These are phyloP conservation scores for Apodemia mormo DNA, from an alignment of 2,888 invertebrate genomes.

Conservation along the genomic window DNA sequence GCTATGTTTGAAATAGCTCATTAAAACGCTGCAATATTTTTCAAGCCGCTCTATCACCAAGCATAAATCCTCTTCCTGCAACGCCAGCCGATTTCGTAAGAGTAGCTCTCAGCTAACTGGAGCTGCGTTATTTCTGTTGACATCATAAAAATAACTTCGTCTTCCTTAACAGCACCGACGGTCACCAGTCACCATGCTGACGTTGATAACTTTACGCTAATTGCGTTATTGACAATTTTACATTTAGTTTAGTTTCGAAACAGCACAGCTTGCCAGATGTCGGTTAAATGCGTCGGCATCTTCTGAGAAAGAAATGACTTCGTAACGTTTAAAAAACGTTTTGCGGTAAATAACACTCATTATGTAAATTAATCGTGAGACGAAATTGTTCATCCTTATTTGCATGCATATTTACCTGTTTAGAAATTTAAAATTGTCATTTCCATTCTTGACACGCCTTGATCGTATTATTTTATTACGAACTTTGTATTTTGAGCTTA, in stretches of 20 bases:
- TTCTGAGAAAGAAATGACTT: conserved; percentile 24
- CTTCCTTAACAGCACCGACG: conserved; percentile 64
- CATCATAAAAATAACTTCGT: conserved; percentile 77
- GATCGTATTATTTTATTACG: not conserved
- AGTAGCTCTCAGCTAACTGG: conserved; percentile 55
- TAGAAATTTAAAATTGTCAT: conserved; percentile 35
- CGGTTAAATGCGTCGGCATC: conserved; percentile 4
- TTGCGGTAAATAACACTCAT: conserved; percentile 45
- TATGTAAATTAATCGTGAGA: conserved; percentile 55
- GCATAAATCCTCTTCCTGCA: conserved; percentile 75
- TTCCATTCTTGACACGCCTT: conserved; percentile 9
- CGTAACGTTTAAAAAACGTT: conserved; percentile 28
- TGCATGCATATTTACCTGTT: conserved; percentile 51
- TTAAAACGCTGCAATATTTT: conserved; percentile 20
- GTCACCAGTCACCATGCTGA: conserved; percentile 56
- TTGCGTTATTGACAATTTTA: conserved; percentile 75
- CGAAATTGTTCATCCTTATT: conserved; percentile 53
- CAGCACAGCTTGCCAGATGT: conserved; percentile 25
- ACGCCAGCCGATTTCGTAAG: conserved; percentile 65
- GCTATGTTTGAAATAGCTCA: not conserved
- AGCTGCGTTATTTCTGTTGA: conserved; percentile 76
- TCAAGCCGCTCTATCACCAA: conserved; percentile 40
- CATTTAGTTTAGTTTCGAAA: conserved; percentile 49
- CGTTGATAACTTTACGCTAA: conserved; percentile 79
- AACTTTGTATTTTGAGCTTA: not conserved